Conservation (phyloP, 2,888 invertebrate genomes). For the Hermodice carunculata region DNA sequence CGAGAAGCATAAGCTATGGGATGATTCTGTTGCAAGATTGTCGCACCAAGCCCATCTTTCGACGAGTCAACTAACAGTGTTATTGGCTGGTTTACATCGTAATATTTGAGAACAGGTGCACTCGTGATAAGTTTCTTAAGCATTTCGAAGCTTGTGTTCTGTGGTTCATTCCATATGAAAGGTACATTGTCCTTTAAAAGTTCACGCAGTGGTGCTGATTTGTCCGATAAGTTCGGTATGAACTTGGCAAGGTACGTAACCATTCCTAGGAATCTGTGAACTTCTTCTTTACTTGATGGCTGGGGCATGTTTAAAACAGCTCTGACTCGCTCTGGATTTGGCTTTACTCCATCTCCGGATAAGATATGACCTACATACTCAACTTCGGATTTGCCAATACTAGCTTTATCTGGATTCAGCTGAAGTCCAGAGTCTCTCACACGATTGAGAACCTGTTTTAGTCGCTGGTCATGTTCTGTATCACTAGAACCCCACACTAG, state of each 20-base stretch:
- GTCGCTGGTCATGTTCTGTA: neutral
- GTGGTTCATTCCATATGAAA: constrained; percentile 25
- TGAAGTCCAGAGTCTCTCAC: neutral
- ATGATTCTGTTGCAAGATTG: constrained; percentile 41
- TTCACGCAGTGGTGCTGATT: constrained; percentile 17
- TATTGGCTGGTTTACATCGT: neutral
- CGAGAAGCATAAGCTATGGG: constrained; percentile 47
- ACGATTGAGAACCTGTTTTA: neutral
- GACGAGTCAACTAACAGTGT: constrained; percentile 12
- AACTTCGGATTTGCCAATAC: neutral
- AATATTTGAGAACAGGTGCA: constrained; percentile 6
- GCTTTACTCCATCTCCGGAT: constrained; percentile 5
- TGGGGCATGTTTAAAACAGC: constrained; percentile 29
- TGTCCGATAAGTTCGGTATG: constrained; percentile 21
- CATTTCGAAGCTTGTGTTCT: constrained; percentile 39
- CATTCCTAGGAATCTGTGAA: constrained; percentile 32
- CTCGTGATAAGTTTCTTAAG: constrained; percentile 20
- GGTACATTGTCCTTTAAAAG: constrained; percentile 24
- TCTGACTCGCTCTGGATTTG: constrained; percentile 24
- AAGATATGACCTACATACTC: neutral
- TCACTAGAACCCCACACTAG: constrained; percentile 1
- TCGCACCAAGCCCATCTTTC: constrained; percentile 42
- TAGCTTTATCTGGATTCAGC: neutral
- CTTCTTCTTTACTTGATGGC: constrained; percentile 23
- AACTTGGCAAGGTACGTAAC: constrained; percentile 26